phyloP scores from a whole-genome alignment of 1,140 invertebrate genomes.

The Papilio polytes region DNA sequence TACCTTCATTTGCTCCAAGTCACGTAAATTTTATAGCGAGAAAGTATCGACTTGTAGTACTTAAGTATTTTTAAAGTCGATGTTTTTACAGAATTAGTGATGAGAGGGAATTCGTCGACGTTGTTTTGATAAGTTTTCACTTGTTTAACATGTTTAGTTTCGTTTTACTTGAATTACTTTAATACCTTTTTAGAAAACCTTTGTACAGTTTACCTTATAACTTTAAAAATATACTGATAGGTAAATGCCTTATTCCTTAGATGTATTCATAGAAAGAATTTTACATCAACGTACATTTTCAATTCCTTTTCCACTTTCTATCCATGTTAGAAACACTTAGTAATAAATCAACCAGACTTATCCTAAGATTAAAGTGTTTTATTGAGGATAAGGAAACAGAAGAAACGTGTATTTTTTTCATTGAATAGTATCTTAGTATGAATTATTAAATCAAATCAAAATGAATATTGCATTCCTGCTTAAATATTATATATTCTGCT shows the following conservation, averaged over 20 bases:
- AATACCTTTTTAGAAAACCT: no score
- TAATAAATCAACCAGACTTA: conserved; percentile 5
- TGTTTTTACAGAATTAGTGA: neutral
- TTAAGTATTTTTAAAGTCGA: neutral
- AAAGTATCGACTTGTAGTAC: conserved; percentile 22
- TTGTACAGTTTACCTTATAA: neutral
- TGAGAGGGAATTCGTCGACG: neutral
- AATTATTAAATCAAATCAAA: neutral
- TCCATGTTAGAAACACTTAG: neutral
- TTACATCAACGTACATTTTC: conserved; percentile 9
- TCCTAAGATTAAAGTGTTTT: conserved; percentile 5
- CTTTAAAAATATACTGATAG: neutral
- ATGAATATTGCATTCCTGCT: no score
- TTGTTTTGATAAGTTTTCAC: neutral
- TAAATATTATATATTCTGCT: no score
- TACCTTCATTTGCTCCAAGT: conserved; percentile 36
- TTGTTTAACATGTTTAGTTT: neutral
- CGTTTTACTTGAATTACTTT: neutral
- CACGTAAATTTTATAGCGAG: conserved; percentile 24
- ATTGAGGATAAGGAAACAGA: neutral
- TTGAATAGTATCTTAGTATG: neutral
- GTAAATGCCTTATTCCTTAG: no score
- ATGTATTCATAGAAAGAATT: neutral
- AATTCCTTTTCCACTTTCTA: conserved; percentile 7
- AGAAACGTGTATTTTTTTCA: neutral